A percentile compares a stretch with the other conserved stretches of the same genome.
Conservation (phyloP, 2,888 invertebrate genomes). For the Volucella inanis region DNA sequence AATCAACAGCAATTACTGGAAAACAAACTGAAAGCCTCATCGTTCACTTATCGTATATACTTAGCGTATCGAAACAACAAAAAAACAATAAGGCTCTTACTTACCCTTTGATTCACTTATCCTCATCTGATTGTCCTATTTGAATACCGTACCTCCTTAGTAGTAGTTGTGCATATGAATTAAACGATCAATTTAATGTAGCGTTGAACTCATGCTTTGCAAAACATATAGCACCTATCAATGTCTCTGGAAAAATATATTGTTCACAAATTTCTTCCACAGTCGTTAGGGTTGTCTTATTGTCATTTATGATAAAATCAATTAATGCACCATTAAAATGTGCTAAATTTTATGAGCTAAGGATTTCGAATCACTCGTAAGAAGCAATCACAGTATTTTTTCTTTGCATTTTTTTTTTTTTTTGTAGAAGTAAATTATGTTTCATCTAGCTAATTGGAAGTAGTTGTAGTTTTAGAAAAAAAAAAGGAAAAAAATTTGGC, state of each 20-base stretch:
- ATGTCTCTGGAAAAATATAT: background rate
- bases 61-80: background rate
- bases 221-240: background rate
- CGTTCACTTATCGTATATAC: no score
- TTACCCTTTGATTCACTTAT: conserved; percentile 18
- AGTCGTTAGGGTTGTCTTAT: conserved; percentile 3
- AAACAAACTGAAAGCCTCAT: background rate
- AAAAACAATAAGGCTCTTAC: background rate
- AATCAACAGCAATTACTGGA: background rate
- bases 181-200: no score
- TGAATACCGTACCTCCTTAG: background rate
- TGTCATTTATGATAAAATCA: conserved; percentile 15
- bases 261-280: background rate
- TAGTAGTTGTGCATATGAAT: no score
- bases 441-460: conserved; percentile 6
- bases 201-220: background rate
- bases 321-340: conserved; percentile 4
- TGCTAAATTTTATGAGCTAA: conserved; percentile 30
- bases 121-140: background rate
- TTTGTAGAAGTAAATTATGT: conserved; percentile 25
- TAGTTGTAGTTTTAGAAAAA: background rate
- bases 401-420: background rate
- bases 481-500: conserved; percentile 53
- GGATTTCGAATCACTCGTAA: conserved; percentile 30
- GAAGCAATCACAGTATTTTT: conserved; percentile 56